Evolutionary conservation across 2,888 invertebrate species (phyloP).

Genomic region (Orthonevra nobilis): DNA sequence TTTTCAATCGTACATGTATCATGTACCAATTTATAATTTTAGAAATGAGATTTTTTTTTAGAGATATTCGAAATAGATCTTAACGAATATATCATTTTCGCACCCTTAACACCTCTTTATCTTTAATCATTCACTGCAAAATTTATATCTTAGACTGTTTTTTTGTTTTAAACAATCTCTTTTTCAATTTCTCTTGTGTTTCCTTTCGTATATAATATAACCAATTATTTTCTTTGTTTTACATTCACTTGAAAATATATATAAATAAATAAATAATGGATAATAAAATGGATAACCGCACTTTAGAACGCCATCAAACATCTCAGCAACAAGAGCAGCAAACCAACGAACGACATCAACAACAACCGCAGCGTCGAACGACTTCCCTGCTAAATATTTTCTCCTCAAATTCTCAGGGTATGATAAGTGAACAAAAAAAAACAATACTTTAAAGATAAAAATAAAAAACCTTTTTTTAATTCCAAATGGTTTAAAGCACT

Average conservation of each 20-base stretch:
- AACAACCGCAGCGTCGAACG: constrained; percentile 86
- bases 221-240: constrained; percentile 61
- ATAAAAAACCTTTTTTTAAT: constrained; percentile 46
- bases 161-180: neutral
- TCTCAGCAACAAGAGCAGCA: constrained; percentile 74
- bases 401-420: constrained; percentile 97
- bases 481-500: constrained; percentile 53
- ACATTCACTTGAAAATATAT: constrained; percentile 51
- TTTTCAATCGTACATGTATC: constrained; percentile 2
- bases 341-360: constrained; percentile 73
- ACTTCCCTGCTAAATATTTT: constrained; percentile 97
- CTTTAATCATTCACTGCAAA: neutral
- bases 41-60: too few species aligned
- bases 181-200: constrained; percentile 37
- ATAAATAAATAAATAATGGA: constrained; percentile 25
- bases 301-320: constrained; percentile 71
- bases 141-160: constrained; percentile 1
- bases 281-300: constrained; percentile 57
- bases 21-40: too few species aligned
- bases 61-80: neutral
- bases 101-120: neutral
- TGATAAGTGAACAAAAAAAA: constrained; percentile 72
- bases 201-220: constrained; percentile 64
- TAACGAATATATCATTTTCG: neutral
- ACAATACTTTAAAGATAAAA: constrained; percentile 24